Base-by-base conservation (phyloP, 2,888 invertebrate genomes). In the Hartigia nigra region DNA sequence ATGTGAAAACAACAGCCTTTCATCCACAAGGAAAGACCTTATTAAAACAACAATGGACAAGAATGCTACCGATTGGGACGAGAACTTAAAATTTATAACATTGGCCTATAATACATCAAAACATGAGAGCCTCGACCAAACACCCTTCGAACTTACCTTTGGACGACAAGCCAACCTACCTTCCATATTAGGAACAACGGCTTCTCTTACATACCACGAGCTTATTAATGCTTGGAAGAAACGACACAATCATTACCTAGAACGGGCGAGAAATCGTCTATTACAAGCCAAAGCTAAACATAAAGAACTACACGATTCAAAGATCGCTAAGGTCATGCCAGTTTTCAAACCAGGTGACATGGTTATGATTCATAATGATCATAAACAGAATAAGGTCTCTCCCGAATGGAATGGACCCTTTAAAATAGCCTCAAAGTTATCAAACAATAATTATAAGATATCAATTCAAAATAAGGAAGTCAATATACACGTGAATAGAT, bases 11-110 rank as follows among this genome's bases (percentile, higher is more conserved):
- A 31, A 78, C 81, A 55, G 75, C 81, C 14, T 82, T 77, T 39
- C 81, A 82, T 75, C 82, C 82, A 70, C 79, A 82, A 76, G 77
- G 79, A 69, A 80, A 82, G 32, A 79, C 80, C 12, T 77, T 78
- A 31, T 77, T 81, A 12, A 80, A 80, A 78, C 75, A 80, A 69
- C n/a, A n/a, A n/a, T n/a, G n/a, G n/a, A n/a, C n/a, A n/a, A n/a
- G n/a, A n/a, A n/a, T n/a, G n/a, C n/a, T n/a, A n/a, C n/a, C n/a
- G n/a, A n/a, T n/a, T 79, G 79, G 78, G 76, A 79, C 37, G 78
- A 76, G 35, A 75, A 75, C 70, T 70, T 78, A 11, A 76, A 76
- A 78, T 74, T 76, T 34, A 77, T 78, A 72, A 74, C 76, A 36
- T 78, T 81, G 55, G 77, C 79, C 32, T 81, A 80, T 74, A 81